phyloP scores from a whole-genome alignment of 2,797 vertebrate species.

The Phrynocephalus vlangalii region DNA sequence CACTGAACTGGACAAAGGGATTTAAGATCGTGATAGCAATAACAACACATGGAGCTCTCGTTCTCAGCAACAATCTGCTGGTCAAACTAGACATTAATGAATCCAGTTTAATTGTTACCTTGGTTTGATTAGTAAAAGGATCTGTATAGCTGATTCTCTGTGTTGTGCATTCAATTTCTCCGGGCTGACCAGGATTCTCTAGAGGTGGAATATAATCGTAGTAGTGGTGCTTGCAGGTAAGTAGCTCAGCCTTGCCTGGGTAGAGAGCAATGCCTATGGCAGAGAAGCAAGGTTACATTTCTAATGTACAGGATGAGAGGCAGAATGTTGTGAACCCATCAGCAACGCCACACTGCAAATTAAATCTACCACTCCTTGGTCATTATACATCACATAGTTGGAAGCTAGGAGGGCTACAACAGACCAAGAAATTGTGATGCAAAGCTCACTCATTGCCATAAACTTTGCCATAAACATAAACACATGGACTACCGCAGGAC shows the following conservation, averaged over 20 bases:
- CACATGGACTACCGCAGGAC: too few relatives aligned
- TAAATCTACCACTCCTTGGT: not conserved
- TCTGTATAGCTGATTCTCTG: slow-evolving; percentile 86
- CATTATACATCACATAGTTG: not conserved
- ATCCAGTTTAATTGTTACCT: slow-evolving; percentile 77
- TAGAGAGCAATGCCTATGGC: slow-evolving; percentile 91
- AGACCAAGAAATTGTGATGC: not conserved
- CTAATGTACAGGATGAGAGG: not conserved
- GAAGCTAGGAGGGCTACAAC: not conserved
- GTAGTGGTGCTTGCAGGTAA: slow-evolving; percentile 91
- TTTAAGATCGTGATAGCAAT: not conserved
- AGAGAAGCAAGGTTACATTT: slow-evolving; percentile 18
- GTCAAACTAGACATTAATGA: not conserved
- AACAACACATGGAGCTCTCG: not conserved
- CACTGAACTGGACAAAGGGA: not conserved
- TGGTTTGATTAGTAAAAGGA: slow-evolving; percentile 87
- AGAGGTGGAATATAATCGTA: slow-evolving; percentile 91
- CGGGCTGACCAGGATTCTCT: slow-evolving; percentile 81
- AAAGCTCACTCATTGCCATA: not conserved
- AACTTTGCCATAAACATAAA: not conserved
- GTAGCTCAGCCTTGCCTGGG: slow-evolving; percentile 86
- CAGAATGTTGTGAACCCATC: not conserved
- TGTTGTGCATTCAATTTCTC: slow-evolving; percentile 82
- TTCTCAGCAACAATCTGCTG: not conserved
- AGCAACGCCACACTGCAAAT: not conserved